Base-by-base conservation (phyloP, 2,888 invertebrate species). In the Lithosia quadra region DNA sequence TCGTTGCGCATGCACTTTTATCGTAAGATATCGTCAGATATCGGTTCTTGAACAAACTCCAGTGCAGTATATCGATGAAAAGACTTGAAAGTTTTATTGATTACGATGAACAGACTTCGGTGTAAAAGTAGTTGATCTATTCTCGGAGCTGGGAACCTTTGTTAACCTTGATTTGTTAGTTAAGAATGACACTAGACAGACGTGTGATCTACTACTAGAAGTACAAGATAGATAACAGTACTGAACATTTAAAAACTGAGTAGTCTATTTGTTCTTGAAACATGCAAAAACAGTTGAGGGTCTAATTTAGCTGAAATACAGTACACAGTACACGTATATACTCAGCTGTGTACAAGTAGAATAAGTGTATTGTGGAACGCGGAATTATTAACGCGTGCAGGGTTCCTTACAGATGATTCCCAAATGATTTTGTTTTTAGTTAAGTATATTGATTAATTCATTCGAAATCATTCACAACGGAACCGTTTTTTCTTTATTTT, bases 131-230 rank as follows among this genome's bases (percentile, higher is more conserved):
- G 28, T 56, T 57, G n/a, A 61, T 76, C 80, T 83, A 83, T 84
- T 82, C 76, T 78, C 74, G 59, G 79, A 75, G 58, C 62, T 33
- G 70, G 73, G 70, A 79, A 80, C 82, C 85, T 79, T 73, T 36
- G 39, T 68, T 83, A 77, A 81, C 85, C 85, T 83, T 84, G 81
- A 72, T 69, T 63, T 68, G 74, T 69, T 74, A 72, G 75, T 83
- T 78, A 72, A 72, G 70, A 77, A 69, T 78, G 79, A 75, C 73
- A 64, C 67, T 71, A 74, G 81, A 77, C 77, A 74, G 72, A 56
- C 60, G 18, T n/a, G n/a, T 39, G 15, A 58, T 58, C 34, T n/a
- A 33, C n/a, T 33, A 1, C 8, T n/a, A 49, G n/a, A 49, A 8
- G n/a, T 9, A 49, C n/a, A 49, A 49, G n/a, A 18, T 49, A 9